These are phyloP conservation scores for Sturnira hondurensis DNA, from an alignment of 2,113 vertebrate species.

Conservation along the genomic window DNA sequence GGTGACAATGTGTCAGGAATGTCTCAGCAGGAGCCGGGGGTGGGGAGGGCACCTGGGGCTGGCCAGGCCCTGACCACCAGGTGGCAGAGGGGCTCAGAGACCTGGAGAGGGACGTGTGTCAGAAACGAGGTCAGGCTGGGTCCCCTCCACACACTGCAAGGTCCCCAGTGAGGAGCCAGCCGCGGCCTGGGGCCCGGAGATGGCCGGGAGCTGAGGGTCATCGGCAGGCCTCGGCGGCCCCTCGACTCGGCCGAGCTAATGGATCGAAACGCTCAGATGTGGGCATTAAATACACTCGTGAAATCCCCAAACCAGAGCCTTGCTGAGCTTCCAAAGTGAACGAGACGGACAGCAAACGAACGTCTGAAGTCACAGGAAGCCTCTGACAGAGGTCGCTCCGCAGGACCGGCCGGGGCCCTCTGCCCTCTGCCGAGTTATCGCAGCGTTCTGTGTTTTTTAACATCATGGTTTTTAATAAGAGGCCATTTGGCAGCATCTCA, in stretches of 20 bases:
- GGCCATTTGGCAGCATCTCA: not conserved
- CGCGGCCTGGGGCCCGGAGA: not conserved
- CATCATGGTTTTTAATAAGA: constrained; percentile 18
- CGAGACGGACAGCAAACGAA: not conserved
- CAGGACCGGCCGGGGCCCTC: not conserved
- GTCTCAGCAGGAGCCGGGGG: not conserved
- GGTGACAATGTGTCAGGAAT: fast-evolving
- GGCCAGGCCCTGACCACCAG: not conserved
- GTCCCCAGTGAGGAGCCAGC: not conserved
- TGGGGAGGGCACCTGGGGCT: not conserved
- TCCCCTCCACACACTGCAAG: not conserved
- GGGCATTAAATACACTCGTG: not conserved
- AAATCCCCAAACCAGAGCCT: not conserved
- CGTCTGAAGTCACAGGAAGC: not conserved
- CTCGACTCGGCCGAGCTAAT: not conserved
- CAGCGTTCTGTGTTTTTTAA: not conserved
- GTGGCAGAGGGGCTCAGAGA: fast-evolving
- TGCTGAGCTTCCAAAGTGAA: not conserved
- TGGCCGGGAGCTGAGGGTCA: not conserved
- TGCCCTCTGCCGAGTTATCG: not conserved
- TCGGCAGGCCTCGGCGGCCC: not conserved
- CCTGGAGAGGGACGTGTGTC: not conserved
- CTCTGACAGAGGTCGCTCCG: not conserved
- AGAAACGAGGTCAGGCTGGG: not conserved
- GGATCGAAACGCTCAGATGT: not conserved